Evolutionary conservation across 2,113 vertebrate species (phyloP).

Genomic region (Istiophorus platypterus): DNA sequence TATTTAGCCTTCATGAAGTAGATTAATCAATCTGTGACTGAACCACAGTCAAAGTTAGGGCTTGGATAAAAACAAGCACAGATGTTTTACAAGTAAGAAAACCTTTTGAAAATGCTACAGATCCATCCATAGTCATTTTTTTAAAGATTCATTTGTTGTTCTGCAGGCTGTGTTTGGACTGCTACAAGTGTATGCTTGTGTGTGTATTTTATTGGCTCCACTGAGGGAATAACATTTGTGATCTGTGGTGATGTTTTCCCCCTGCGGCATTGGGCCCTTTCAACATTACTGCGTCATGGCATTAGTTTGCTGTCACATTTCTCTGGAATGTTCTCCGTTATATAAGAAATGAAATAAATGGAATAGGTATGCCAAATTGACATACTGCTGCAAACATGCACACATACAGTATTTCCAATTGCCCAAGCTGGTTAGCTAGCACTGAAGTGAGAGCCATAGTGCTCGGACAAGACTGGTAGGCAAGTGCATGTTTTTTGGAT

Average conservation of each 20-base stretch:
- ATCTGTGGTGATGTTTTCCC: slow-evolving; percentile 42
- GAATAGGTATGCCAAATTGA: slow-evolving; percentile 35
- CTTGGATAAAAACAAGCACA: background rate
- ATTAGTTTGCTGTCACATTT: slow-evolving; percentile 50
- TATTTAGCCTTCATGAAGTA: background rate
- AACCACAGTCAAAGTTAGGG: background rate
- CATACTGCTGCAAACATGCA: slow-evolving; percentile 26
- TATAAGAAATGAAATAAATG: slow-evolving; percentile 50
- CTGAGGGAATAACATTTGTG: slow-evolving; percentile 40
- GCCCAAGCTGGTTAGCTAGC: slow-evolving; percentile 42
- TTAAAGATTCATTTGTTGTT: slow-evolving; percentile 2
- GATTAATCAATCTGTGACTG: background rate
- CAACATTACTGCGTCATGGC: slow-evolving; percentile 46
- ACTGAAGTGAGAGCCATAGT: background rate
- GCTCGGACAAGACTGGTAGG: background rate
- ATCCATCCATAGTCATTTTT: background rate
- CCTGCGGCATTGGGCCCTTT: slow-evolving; percentile 26
- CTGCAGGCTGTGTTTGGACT: background rate
- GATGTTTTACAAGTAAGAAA: slow-evolving; percentile 4
- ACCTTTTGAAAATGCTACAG: background rate
- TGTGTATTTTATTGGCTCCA: slow-evolving; percentile 25
- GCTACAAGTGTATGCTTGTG: background rate
- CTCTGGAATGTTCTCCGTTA: slow-evolving; percentile 50
- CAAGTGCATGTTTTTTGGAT: slow-evolving; percentile 34
- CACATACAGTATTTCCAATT: slow-evolving; percentile 31